Evolutionary conservation across 2,888 invertebrate species (phyloP).

Genomic region (Cremastinae sp.): DNA sequence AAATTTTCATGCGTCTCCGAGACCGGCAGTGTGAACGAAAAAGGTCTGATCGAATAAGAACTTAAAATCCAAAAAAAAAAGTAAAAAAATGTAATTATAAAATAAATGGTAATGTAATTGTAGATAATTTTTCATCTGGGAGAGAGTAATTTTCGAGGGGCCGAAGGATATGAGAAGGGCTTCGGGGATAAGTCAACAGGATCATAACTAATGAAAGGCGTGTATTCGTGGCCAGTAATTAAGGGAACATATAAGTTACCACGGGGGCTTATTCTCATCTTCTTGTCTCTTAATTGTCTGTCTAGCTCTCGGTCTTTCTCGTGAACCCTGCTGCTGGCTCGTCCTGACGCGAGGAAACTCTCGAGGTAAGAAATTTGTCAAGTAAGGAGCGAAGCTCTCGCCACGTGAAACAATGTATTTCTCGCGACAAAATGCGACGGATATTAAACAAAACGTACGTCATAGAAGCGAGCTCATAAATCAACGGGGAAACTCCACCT

Average conservation of each 20-base stretch:
- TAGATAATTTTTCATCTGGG: no score
- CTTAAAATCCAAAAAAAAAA: no score
- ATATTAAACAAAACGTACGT: slow-evolving; percentile 27
- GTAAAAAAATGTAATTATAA: no score
- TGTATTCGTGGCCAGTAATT: slow-evolving; percentile 47
- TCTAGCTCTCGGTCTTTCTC: background rate
- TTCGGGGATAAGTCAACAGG: slow-evolving; percentile 38
- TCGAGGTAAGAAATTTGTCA: slow-evolving; percentile 13
- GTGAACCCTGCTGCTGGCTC: background rate
- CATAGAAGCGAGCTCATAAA: slow-evolving; percentile 13
- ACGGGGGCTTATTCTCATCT: slow-evolving; percentile 25
- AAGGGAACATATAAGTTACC: slow-evolving; percentile 43
- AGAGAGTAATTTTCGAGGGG: no score
- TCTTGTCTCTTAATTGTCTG: background rate
- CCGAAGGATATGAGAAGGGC: background rate
- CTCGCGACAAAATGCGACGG: slow-evolving; percentile 10
- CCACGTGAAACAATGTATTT: slow-evolving; percentile 13
- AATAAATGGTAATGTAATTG: no score
- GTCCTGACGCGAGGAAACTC: background rate
- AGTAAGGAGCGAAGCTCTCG: slow-evolving; percentile 23
- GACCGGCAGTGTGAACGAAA: no score
- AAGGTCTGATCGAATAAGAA: no score
- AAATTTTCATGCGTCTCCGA: no score
- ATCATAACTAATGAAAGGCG: slow-evolving; percentile 51
- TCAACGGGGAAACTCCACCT: slow-evolving; percentile 1